A percentile compares a stretch with the other conserved stretches of the same genome.
Conservation (phyloP, 2,797 vertebrate genomes). For the Helarctos malayanus region DNA sequence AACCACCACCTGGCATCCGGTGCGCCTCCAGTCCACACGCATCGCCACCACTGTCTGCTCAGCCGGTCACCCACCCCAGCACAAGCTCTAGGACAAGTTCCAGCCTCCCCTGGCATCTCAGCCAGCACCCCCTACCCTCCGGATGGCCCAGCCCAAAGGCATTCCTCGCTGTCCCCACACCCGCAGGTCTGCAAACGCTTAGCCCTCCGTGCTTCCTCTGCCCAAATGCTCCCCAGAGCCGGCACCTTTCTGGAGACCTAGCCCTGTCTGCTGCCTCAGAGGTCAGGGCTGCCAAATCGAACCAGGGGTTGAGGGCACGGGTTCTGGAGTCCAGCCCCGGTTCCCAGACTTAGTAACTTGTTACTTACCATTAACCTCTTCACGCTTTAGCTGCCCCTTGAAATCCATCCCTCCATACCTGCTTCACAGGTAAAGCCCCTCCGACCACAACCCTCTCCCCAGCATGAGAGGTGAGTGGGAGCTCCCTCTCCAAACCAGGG, state of each 20-base stretch:
- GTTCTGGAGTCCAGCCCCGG: neutral
- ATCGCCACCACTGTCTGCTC: neutral
- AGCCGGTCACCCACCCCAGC: neutral
- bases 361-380: neutral
- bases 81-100: neutral
- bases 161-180: neutral
- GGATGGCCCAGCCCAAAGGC: too few relatives aligned
- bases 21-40: neutral
- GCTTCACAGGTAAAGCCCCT: neutral
- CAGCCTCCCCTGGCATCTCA: accelerated
- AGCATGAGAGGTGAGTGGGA: neutral
- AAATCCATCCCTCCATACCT: neutral
- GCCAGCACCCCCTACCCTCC: neutral
- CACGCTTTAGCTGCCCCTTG: neutral
- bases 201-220: neutral
- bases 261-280: neutral
- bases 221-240: neutral
- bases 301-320: neutral
- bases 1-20: neutral
- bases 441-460: neutral
- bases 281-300: neutral
- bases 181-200: neutral
- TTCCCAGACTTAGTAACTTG: neutral
- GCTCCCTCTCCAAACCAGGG: neutral
- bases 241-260: neutral